phyloP scores from a whole-genome alignment of 2,888 invertebrate genomes.

The Cordilura impudica region DNA sequence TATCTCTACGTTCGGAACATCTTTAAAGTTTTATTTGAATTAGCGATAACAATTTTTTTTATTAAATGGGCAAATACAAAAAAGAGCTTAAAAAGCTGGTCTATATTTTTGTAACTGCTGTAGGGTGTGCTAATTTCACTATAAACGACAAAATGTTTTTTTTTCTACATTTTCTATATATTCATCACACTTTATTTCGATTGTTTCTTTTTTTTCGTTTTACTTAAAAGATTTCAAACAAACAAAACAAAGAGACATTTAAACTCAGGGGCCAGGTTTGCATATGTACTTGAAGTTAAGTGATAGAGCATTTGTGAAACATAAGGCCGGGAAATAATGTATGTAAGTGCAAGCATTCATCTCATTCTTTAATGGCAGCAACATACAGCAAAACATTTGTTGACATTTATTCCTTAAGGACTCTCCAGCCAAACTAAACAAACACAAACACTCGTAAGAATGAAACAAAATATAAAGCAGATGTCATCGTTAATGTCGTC shows the following conservation, averaged over 20 bases:
- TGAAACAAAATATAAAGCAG: constrained; percentile 31
- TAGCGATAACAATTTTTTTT: no score
- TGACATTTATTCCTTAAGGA: constrained; percentile 57
- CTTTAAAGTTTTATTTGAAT: no score
- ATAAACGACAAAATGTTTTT: no score
- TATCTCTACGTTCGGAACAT: no score
- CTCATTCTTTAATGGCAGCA: neutral
- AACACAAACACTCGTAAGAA: neutral
- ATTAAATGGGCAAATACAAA: no score
- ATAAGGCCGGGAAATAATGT: neutral
- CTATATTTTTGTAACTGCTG: no score
- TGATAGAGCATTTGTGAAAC: constrained; percentile 19
- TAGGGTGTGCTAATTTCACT: no score
- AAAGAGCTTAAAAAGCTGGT: no score
- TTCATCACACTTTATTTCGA: constrained; percentile 26
- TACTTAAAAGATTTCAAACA: neutral
- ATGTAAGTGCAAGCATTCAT: constrained; percentile 13
- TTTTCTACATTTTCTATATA: neutral
- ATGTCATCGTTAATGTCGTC: constrained; percentile 38
- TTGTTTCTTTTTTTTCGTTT: neutral
- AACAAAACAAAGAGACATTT: constrained; percentile 33
- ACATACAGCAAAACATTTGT: constrained; percentile 33
- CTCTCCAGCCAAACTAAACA: constrained; percentile 33
- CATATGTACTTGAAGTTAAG: constrained; percentile 33
- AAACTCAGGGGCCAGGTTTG: constrained; percentile 29